These are phyloP conservation scores for Clitarchus hookeri DNA, from an alignment of 2,888 invertebrate genomes.

Conservation along the genomic window DNA sequence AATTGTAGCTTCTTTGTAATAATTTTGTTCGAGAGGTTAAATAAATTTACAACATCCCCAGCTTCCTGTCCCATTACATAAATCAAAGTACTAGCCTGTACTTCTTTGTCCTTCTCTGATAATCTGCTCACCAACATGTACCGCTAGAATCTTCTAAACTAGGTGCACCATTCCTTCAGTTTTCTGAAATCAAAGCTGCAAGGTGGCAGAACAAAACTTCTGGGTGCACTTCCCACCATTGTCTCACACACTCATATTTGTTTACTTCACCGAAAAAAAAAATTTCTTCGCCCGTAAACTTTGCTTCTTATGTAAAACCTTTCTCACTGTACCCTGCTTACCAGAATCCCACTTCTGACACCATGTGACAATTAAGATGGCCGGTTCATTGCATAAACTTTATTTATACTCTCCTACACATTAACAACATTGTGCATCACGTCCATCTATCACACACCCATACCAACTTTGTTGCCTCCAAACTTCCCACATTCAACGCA, in stretches of 20 bases:
- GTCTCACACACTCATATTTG: not conserved
- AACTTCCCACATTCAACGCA: too few relatives aligned
- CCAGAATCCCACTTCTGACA: not conserved
- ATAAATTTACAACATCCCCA: slow-evolving; percentile 87
- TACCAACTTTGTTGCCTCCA: too few relatives aligned
- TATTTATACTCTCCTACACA: too few relatives aligned
- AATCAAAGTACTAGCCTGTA: not conserved
- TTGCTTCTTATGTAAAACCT: too few relatives aligned
- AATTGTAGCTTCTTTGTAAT: not conserved
- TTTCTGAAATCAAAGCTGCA: not conserved
- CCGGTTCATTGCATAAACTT: too few relatives aligned
- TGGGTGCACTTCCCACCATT: not conserved
- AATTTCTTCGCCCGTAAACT: too few relatives aligned
- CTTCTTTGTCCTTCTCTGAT: not conserved
- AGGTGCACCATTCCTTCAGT: not conserved
- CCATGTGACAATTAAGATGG: not conserved
- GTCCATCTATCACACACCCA: too few relatives aligned
- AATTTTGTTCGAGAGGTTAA: slow-evolving; percentile 74
- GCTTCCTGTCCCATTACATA: slow-evolving; percentile 1
- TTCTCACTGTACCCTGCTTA: too few relatives aligned
- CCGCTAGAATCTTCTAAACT: not conserved
- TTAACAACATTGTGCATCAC: too few relatives aligned
- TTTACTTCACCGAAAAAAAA: too few relatives aligned
- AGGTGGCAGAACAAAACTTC: not conserved
- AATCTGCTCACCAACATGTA: not conserved